Conservation (phyloP, 2,797 vertebrate species). For the Parauchenoglanis ngamensis region DNA sequence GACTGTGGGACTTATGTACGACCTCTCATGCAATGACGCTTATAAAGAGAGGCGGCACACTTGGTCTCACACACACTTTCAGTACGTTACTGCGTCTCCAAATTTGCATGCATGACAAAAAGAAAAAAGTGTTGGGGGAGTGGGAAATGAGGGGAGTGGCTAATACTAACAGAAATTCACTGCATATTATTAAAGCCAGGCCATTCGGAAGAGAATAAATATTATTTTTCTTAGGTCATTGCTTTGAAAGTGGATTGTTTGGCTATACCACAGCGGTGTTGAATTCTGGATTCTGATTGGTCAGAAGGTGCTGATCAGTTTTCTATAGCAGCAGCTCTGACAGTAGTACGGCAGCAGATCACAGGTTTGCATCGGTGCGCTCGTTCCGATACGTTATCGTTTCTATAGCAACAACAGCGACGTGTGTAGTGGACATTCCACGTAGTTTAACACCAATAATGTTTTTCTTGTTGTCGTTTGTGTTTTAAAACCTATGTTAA, state of each 20-base stretch:
- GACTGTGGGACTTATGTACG: neutral
- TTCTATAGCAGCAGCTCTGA: neutral
- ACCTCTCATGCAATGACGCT: neutral
- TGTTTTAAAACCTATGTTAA: too few species aligned
- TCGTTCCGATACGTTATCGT: neutral
- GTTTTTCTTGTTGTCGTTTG: too few species aligned
- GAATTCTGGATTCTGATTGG: neutral
- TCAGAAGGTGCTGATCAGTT: neutral
- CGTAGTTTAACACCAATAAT: too few species aligned
- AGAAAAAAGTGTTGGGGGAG: neutral
- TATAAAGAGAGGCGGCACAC: constrained; percentile 8
- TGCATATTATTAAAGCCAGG: neutral
- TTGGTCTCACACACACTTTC: neutral
- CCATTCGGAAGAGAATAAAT: neutral
- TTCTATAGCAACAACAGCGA: too few species aligned
- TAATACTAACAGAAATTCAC: neutral
- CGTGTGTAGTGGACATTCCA: too few species aligned
- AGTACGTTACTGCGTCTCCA: neutral
- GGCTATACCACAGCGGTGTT: neutral
- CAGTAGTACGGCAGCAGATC: neutral
- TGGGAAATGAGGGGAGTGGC: neutral
- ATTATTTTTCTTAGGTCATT: neutral
- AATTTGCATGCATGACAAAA: neutral
- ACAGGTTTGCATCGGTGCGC: neutral
- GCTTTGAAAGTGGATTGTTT: neutral